Evolutionary conservation across 2,797 vertebrate genomes (phyloP).

Genomic region (Tokudaia tokunoshimensis): DNA sequence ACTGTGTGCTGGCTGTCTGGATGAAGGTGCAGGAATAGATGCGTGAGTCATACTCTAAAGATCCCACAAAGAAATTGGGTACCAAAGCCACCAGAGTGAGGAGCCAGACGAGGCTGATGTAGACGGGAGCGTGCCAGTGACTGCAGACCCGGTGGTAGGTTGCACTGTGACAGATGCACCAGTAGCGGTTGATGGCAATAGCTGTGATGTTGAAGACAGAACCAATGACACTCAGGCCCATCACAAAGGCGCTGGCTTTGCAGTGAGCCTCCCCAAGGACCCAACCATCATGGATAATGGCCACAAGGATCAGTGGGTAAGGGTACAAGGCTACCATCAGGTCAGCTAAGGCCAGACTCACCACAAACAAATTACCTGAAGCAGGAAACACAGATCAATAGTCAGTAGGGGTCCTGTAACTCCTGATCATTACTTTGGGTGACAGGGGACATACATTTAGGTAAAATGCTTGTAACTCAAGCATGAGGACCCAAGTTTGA

Average conservation of each 20-base stretch:
- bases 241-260: constrained; percentile 93
- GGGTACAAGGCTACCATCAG: constrained; percentile 94
- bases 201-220: constrained; percentile 95
- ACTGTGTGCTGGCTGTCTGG: constrained; percentile 91
- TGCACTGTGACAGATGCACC: constrained; percentile 93
- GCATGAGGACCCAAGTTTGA: not conserved
- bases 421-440: not conserved
- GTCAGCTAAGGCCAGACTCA: constrained; percentile 94
- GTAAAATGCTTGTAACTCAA: not conserved
- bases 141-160: constrained; percentile 91
- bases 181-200: constrained; percentile 94
- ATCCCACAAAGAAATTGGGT: constrained; percentile 93
- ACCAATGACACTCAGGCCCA: constrained; percentile 94
- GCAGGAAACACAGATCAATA: constrained; percentile 65
- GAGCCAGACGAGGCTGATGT: constrained; percentile 91
- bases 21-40: constrained; percentile 94
- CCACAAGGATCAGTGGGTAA: constrained; percentile 92
- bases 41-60: constrained; percentile 91
- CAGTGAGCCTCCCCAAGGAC: constrained; percentile 92
- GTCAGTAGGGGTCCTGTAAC: not conserved
- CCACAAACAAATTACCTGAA: constrained; percentile 94
- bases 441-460: not conserved
- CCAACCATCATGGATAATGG: constrained; percentile 93
- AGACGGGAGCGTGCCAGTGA: constrained; percentile 89
- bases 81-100: constrained; percentile 91